Conservation (phyloP, 2,113 vertebrate genomes). For the Ibidorhyncha struthersii region DNA sequence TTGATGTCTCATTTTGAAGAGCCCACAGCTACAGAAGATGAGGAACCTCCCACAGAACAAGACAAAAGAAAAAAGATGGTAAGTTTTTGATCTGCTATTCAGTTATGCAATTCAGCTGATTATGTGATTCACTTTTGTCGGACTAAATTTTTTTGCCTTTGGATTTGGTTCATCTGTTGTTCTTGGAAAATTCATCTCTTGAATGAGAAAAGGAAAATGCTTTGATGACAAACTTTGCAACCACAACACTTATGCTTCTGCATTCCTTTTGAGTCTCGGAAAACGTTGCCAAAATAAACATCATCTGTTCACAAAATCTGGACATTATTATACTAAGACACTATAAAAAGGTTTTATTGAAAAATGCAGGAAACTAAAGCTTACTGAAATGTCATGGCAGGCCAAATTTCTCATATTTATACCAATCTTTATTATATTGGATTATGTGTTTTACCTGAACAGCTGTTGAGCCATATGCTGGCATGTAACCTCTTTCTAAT, state of each 20-base stretch:
- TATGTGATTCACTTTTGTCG: neutral
- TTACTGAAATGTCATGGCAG: neutral
- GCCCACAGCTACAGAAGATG: constrained; percentile 87
- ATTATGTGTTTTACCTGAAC: neutral
- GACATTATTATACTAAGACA: neutral
- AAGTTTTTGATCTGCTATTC: constrained; percentile 39
- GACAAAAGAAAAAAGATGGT: constrained; percentile 97
- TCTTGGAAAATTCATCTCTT: neutral
- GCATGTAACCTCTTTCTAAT: neutral
- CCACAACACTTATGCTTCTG: neutral
- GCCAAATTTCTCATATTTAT: neutral
- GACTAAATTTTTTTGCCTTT: neutral
- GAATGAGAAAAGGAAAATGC: neutral
- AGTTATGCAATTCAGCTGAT: neutral
- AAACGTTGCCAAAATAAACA: neutral
- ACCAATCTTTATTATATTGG: neutral
- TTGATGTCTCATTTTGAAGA: constrained; percentile 92
- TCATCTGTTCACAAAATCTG: neutral
- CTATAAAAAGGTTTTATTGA: neutral
- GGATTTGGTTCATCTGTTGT: neutral
- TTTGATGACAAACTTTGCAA: neutral
- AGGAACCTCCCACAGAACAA: constrained; percentile 95
- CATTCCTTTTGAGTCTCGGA: neutral
- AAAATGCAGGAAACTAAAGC: neutral
- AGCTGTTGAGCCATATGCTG: neutral